Evolutionary conservation across 2,797 vertebrate species (phyloP), one percentile per base, ranked within the genome.

Genomic region (Notamacropus eugenii): DNA sequence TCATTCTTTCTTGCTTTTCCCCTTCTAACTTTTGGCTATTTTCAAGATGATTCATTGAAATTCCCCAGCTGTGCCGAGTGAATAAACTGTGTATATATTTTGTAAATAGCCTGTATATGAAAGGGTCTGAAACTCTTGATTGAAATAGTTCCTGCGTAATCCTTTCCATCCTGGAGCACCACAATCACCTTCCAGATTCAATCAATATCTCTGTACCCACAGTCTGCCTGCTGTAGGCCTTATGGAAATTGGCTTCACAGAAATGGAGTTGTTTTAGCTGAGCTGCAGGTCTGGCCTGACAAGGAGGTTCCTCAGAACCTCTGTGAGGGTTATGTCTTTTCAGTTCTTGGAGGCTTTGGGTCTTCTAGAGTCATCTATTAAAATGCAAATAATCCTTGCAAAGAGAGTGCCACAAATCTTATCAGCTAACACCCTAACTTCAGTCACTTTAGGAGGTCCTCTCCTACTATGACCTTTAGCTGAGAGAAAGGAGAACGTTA

Each of bases 361-460:
- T 87, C 74, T 50, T 56, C 82, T 54, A 46, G 59, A 55, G 92
- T 92, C 90, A 95, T 95, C 67, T 95, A 28, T 95, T 90, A 74
- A 34, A 56, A 92, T 27, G 46, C 34, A 67, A 57, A 82, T 90
- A 22, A 50, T 11, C 87, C 92, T 90, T 55, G 67, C 3, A 87
- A 87, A 97, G 91, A 57, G 92, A 95, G 93, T 4, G 6, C 57
- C 58, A n/a, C 91, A 56, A 94, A 91, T 50, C 40, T 94, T 95
- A 95, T 54, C 54, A 92, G 93, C 87, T 96, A 94, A 92, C 92
- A 90, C 90, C 55, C 16, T 67, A 95, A 93, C 62, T 56, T 82
- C 10, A 67, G 52, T 90, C 58, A 56, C 10, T 8, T 12, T 29
- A 24, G 62, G 40, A 40, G 29, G 5, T 8, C 12, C 54, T 90